These are phyloP conservation scores for Diabrotica undecimpunctata DNA, from an alignment of 1,140 invertebrate species.

Conservation along the genomic window DNA sequence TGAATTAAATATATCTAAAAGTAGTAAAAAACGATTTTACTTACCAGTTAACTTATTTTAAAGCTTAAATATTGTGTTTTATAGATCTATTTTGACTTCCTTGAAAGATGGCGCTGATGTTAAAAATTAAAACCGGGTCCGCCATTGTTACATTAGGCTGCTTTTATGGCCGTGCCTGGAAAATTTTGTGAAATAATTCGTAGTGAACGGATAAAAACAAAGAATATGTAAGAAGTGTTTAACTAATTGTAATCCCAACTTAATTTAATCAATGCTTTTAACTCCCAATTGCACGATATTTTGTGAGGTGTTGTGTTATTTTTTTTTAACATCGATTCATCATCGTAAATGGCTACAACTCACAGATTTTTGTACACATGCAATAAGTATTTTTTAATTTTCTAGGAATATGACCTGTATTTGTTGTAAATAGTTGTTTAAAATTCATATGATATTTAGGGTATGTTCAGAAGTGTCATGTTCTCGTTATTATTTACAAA, in stretches of 20 bases:
- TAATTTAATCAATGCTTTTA: constrained; percentile 15
- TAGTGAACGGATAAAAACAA: constrained; percentile 24
- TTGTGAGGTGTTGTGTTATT: constrained; percentile 15
- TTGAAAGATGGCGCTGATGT: constrained; percentile 31
- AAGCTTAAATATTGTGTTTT: too few species aligned
- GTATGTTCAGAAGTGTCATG: background rate
- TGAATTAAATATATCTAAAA: too few species aligned
- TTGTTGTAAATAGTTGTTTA: background rate
- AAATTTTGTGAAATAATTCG: constrained; percentile 34
- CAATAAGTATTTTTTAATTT: constrained; percentile 6
- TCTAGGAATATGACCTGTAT: background rate
- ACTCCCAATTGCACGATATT: constrained; percentile 15
- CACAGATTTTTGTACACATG: constrained; percentile 15
- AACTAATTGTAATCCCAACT: constrained; percentile 18
- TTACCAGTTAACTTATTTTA: too few species aligned
- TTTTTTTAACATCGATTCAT: constrained; percentile 44
- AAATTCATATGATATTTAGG: background rate
- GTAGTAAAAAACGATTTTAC: too few species aligned
- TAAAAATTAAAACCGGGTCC: constrained; percentile 42
- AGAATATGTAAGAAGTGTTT: constrained; percentile 31
- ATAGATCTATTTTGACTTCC: background rate
- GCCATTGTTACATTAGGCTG: constrained; percentile 45
- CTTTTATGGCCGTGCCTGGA: constrained; percentile 41
- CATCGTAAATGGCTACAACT: constrained; percentile 36
- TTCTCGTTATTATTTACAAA: background rate